phyloP scores from a whole-genome alignment of 2,888 invertebrate species.

The Pristionchus arcanus region DNA sequence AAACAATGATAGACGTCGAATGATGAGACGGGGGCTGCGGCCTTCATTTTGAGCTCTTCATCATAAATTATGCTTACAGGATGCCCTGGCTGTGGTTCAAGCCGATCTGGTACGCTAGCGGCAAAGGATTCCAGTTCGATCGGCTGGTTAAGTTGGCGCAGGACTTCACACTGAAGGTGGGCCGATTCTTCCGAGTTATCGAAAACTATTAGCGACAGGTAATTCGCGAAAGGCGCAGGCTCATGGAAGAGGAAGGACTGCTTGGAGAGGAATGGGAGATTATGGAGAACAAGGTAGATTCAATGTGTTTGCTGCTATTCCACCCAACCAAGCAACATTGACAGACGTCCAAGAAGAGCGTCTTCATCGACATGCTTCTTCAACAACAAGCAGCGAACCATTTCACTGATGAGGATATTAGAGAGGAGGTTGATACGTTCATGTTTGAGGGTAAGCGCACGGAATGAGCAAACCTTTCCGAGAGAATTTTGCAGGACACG shows the following conservation, averaged over 20 bases:
- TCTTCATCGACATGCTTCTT: constrained; percentile 38
- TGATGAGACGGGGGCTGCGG: neutral
- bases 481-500: neutral
- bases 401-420: constrained; percentile 18
- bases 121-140: constrained; percentile 76
- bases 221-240: constrained; percentile 69
- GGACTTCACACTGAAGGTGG: constrained; percentile 64
- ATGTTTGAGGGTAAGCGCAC: constrained; percentile 41
- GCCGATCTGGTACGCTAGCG: constrained; percentile 83
- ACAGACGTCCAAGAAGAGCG: constrained; percentile 22
- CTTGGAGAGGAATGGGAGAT: neutral
- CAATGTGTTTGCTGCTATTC: no score
- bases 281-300: neutral
- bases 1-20: no score
- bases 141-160: constrained; percentile 60
- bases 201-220: neutral
- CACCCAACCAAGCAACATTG: no score
- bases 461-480: no score
- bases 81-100: constrained; percentile 83
- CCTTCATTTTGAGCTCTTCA: no score
- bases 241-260: constrained; percentile 59
- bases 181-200: neutral
- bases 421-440: constrained; percentile 47
- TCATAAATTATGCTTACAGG: constrained; percentile 54
- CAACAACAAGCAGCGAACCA: neutral